phyloP scores from a whole-genome alignment of 2,888 invertebrate species.

The Eretmocerus hayati region DNA sequence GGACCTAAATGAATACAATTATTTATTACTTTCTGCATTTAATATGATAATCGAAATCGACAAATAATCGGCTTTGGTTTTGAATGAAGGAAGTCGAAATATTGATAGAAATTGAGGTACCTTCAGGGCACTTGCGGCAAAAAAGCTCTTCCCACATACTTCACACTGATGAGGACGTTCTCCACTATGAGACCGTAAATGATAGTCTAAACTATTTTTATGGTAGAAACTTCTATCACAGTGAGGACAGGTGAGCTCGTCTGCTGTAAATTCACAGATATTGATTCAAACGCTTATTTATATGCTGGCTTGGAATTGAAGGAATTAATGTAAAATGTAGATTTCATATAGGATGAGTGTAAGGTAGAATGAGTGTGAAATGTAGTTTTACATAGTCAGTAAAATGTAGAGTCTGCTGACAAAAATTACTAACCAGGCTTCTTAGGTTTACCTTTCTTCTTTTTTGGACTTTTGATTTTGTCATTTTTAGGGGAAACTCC shows the following conservation, averaged over 20 bases:
- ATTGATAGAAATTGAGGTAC: slow-evolving; percentile 42
- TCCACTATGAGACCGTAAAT: slow-evolving; percentile 71
- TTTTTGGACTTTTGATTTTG: slow-evolving; percentile 32
- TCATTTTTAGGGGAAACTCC: slow-evolving; percentile 30
- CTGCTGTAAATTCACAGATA: too few relatives aligned
- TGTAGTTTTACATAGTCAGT: too few relatives aligned
- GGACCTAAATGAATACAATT: slow-evolving; percentile 51
- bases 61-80: too few relatives aligned
- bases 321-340: too few relatives aligned
- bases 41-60: not conserved
- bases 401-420: too few relatives aligned
- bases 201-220: slow-evolving; percentile 77
- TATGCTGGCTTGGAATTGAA: too few relatives aligned
- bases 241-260: slow-evolving; percentile 54
- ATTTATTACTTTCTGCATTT: not conserved
- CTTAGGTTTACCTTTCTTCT: slow-evolving; percentile 33
- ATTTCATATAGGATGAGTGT: too few relatives aligned
- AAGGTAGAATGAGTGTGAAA: too few relatives aligned
- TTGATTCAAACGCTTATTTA: too few relatives aligned
- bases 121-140: slow-evolving; percentile 73
- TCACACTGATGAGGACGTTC: slow-evolving; percentile 71
- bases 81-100: too few relatives aligned
- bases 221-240: slow-evolving; percentile 73
- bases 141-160: slow-evolving; percentile 76
- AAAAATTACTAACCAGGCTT: slow-evolving; percentile 25